Evolutionary conservation across 2,797 vertebrate genomes (phyloP).

Genomic region (Lutjanus argentimaculatus): DNA sequence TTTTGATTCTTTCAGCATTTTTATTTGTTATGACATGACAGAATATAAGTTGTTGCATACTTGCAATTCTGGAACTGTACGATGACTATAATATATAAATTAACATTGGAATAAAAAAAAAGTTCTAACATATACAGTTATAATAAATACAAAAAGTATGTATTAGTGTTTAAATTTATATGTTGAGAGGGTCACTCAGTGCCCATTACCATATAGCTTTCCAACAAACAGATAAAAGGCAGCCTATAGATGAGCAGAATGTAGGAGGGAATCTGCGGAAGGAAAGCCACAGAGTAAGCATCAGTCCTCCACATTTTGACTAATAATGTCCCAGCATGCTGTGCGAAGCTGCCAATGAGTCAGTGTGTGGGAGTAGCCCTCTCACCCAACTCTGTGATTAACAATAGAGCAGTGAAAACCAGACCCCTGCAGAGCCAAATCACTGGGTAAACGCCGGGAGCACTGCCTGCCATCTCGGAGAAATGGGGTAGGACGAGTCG

Average conservation of each 20-base stretch:
- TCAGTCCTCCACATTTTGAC: conserved; percentile 62
- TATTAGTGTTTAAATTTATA: conserved; percentile 6
- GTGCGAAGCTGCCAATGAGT: conserved; percentile 68
- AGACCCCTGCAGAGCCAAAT: conserved; percentile 75
- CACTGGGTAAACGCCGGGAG: conserved; percentile 62
- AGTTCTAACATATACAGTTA: background rate
- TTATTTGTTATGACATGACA: background rate
- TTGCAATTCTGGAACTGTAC: background rate
- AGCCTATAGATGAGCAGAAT: conserved; percentile 45
- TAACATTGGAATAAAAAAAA: background rate
- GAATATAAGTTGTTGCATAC: background rate
- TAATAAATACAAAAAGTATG: background rate
- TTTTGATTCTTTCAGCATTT: background rate
- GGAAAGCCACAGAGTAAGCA: conserved; percentile 42
- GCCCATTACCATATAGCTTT: conserved; percentile 23
- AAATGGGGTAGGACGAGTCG: conserved; percentile 58
- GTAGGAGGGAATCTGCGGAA: conserved; percentile 56
- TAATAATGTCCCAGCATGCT: conserved; percentile 72
- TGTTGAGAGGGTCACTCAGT: conserved; percentile 7
- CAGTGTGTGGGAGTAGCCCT: conserved; percentile 74
- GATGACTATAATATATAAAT: background rate
- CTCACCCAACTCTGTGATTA: conserved; percentile 76
- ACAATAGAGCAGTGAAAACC: conserved; percentile 70
- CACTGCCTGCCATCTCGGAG: conserved; percentile 59
- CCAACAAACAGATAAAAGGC: conserved; percentile 27